Evolutionary conservation across 2,888 invertebrate species (phyloP), one percentile per base, ranked within the genome.

Genomic region (Agonopterix alstromeriana): DNA sequence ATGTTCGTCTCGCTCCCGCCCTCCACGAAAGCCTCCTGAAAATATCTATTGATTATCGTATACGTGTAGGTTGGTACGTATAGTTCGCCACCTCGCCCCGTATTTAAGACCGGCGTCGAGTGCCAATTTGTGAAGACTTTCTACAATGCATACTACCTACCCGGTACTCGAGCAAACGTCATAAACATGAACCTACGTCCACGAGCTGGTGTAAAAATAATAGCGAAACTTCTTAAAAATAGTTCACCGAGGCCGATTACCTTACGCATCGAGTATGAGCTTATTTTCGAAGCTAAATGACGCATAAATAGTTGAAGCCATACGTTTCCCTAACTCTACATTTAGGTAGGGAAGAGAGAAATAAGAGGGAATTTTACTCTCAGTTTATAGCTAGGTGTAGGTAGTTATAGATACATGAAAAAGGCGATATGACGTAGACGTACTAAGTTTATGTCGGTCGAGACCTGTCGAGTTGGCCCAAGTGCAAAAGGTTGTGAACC

Each of bases 1-100:
- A 78, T 74, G 53, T 55, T 53, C 60, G 60, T 68, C 64, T 77
- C 77, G 62, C 77, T 63, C 62, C 77, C 81, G 60, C 78, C 64
- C 82, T 70, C 73, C 72, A 75, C 84, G 83, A 86, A 85, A 85
- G 86, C 86, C 86, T 86, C 82, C 86, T 87, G 87, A 87, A 88
- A 88, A 88, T 87, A 87, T 87, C 81, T 87, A 88, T 88, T 86
- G 87, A 88, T 88, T 88, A 87, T 82, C 77, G 83, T 86, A 86
- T 78, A 85, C 73, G 73, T 78, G 66, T 61, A 61, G 73, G 80
- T 80, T 66, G 70, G 81, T 82, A 76, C 59, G 74, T 83, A 83
- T 73, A 83, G 69, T 58, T 52, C 56, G 66, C 71, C 68, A 77
- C 73, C 76, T 82, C 79, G 76, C 78, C 79, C 77, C 70, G 82